Percentiles rank a stretch among this genome's conserved stretches.
phyloP scores from a whole-genome alignment of 1,140 invertebrate genomes.

The Atta texana region DNA sequence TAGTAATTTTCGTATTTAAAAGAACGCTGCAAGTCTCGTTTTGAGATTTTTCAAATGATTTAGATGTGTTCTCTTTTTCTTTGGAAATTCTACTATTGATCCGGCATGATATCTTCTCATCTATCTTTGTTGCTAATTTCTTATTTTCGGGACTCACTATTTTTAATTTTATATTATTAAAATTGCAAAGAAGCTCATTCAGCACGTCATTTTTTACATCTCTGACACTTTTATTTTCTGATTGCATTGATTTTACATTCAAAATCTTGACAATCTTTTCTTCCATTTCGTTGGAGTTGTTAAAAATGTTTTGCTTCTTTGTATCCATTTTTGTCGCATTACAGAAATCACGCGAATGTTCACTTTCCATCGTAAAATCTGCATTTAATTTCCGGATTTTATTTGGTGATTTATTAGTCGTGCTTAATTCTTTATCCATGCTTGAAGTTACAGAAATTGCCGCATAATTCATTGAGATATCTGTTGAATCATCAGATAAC shows the following conservation, averaged over 20 bases:
- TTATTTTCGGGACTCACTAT: slow-evolving; percentile 36
- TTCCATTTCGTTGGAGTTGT: background rate
- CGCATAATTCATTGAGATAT: slow-evolving; percentile 49
- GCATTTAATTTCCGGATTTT: slow-evolving; percentile 8
- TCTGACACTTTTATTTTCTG: slow-evolving; percentile 65
- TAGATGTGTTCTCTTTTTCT: background rate
- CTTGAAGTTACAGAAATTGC: slow-evolving; percentile 68
- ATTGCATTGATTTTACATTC: background rate
- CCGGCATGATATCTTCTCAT: slow-evolving; percentile 1
- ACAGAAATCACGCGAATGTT: background rate
- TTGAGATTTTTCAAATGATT: background rate
- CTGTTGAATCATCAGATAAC: slow-evolving; percentile 71
- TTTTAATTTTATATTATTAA: slow-evolving; percentile 81
- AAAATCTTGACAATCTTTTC: background rate
- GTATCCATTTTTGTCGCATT: slow-evolving; percentile 18
- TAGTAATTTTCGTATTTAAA: background rate
- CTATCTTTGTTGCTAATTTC: background rate
- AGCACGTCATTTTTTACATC: slow-evolving; percentile 81
- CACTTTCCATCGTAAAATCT: background rate
- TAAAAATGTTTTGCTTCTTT: background rate
- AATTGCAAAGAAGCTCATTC: slow-evolving; percentile 82
- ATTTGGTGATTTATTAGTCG: background rate
- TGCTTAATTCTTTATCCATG: background rate
- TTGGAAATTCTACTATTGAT: slow-evolving; percentile 20
- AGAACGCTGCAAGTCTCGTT: background rate